These are phyloP conservation scores for Stomorhina lunata DNA, from an alignment of 2,888 invertebrate genomes.

Conservation along the genomic window DNA sequence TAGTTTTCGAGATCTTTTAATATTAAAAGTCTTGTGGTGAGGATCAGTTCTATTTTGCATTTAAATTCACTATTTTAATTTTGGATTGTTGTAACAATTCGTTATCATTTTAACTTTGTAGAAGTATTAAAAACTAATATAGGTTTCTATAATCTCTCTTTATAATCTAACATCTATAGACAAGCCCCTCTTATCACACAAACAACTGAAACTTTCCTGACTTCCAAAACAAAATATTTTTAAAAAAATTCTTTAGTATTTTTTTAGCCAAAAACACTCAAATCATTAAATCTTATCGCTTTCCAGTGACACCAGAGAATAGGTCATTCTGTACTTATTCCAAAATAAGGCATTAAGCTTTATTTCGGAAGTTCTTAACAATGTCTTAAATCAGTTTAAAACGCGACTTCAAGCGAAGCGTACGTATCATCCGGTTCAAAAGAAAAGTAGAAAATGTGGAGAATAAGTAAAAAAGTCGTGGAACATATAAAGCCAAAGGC, in stretches of 20 bases:
- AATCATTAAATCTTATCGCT: slow-evolving; percentile 35
- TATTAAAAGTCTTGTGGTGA: too few relatives aligned
- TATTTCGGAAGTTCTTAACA: background rate
- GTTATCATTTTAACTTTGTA: too few relatives aligned
- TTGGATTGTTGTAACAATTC: too few relatives aligned
- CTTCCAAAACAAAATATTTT: background rate
- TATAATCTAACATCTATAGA: background rate
- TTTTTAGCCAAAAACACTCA: background rate
- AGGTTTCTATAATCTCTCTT: too few relatives aligned
- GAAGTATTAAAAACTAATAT: too few relatives aligned
- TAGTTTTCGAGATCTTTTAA: too few relatives aligned
- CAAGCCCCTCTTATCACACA: slow-evolving; percentile 46
- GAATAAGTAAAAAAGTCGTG: slow-evolving; percentile 52
- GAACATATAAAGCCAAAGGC: slow-evolving; percentile 9
- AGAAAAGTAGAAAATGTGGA: slow-evolving; percentile 61
- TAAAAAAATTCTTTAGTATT: background rate
- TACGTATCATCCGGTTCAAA: background rate
- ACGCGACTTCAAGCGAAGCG: background rate
- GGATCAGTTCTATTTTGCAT: too few relatives aligned
- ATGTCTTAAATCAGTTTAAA: slow-evolving; percentile 15
- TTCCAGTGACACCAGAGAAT: slow-evolving; percentile 15
- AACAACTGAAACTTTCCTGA: background rate
- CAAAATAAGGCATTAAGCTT: background rate
- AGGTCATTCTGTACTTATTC: slow-evolving; percentile 10
- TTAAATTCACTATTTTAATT: too few relatives aligned